Evolutionary conservation across 2,888 invertebrate species (phyloP), one percentile per base, ranked within the genome.

Genomic region (Rhogogaster chlorosoma): DNA sequence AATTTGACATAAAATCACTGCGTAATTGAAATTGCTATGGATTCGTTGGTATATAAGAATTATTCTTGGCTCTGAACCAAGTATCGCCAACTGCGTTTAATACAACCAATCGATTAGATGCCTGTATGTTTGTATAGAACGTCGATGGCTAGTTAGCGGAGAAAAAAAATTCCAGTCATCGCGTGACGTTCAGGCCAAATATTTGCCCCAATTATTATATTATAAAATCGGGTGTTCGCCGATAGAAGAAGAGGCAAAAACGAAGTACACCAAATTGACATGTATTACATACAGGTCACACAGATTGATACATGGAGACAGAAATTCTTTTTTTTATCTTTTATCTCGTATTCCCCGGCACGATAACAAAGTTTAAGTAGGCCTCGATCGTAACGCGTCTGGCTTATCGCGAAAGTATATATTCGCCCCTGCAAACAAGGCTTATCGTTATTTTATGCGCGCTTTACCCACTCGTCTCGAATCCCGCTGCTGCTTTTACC

Each of bases 361-460:
- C 78, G 78, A 53, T 42, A 78, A n/a, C 49, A 15, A n/a, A 53
- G 57, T 78, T 57, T 49, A 78, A 45, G 53, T 42, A 75, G 38
- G 45, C 15, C 75, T 45, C 26, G 45, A 42, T 29, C 45, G 45
- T 42, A 42, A 26, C 22, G 26, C 26, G 61, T 22, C 61, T 26
- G 26, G 61, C 61, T 61, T 61, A 61, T 61, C 67, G 67, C 15
- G 6, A 61, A 80, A 61, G 80, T 61, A 38, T 61, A 18, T 18
- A 77, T 80, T 38, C 61, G 4, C 61, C 38, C 32, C 15, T 29
- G 61, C 38, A 80, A 80, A 80, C 80, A 61, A 38, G 38, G 80
- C 80, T 80, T 80, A 80, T 80, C 80, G 12, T 38, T 80, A 61
- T 80, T 80, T 38, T 61, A 61, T 15, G 26, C 57, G 18, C 61